phyloP scores from a whole-genome alignment of 2,888 invertebrate genomes.

The Athrips mouffetella region DNA sequence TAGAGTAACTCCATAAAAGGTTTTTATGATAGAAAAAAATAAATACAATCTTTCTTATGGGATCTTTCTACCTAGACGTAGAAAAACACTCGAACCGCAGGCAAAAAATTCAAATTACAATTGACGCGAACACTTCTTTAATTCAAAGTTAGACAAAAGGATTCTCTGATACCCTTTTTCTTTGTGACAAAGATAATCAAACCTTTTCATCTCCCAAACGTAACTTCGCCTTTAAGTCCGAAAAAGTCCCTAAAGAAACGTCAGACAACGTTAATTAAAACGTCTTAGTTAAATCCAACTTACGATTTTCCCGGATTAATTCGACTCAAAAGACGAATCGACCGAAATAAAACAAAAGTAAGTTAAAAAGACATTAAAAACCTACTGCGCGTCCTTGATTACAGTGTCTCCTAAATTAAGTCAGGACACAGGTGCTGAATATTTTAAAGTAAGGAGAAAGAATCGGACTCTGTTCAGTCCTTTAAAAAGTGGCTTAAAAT shows the following conservation, averaged over 20 bases:
- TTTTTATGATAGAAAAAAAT: no score
- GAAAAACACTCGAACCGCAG: no score
- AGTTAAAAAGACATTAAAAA: constrained; percentile 52
- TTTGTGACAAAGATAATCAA: background rate
- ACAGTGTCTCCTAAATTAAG: constrained; percentile 50
- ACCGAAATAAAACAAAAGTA: constrained; percentile 32
- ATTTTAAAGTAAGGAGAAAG: constrained; percentile 41
- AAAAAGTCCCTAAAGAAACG: background rate
- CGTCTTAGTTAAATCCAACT: constrained; percentile 5
- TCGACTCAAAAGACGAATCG: constrained; percentile 24
- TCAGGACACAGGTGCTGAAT: constrained; percentile 51
- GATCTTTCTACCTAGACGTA: no score
- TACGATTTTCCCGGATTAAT: constrained; percentile 14
- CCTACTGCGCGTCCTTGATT: constrained; percentile 46
- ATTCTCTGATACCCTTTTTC: background rate
- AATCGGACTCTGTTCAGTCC: constrained; percentile 22
- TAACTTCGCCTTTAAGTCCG: background rate
- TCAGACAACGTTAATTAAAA: constrained; percentile 9
- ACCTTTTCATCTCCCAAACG: background rate
- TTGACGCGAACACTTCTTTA: no score
- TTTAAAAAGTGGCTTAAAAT: constrained; percentile 21
- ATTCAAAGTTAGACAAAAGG: no score
- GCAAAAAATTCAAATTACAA: no score
- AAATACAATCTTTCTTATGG: no score
- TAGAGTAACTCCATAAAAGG: no score